phyloP scores from a whole-genome alignment of 2,113 vertebrate genomes.

The Brachypteracias leptosomus region DNA sequence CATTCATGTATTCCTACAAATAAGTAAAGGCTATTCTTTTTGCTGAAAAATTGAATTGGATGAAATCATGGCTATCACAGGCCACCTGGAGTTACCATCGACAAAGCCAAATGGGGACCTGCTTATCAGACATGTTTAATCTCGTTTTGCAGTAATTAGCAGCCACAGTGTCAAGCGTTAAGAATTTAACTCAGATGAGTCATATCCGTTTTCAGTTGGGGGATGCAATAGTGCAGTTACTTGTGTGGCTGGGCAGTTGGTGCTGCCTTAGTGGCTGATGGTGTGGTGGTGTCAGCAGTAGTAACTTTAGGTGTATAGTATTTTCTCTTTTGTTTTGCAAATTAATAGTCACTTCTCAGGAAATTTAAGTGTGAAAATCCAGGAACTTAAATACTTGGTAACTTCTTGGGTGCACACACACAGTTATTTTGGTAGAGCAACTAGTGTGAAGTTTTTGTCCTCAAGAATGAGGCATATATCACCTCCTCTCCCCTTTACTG shows the following conservation, averaged over 20 bases:
- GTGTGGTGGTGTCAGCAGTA: neutral
- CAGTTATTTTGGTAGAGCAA: neutral
- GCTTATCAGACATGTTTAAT: conserved; percentile 54
- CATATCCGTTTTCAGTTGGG: conserved; percentile 59
- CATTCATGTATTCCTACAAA: neutral
- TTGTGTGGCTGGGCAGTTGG: neutral
- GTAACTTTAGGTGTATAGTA: neutral
- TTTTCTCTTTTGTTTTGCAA: neutral
- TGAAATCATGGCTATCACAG: neutral
- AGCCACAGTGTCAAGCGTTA: conserved; percentile 33
- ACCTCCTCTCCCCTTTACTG: neutral
- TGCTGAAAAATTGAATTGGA: neutral
- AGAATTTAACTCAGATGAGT: conserved; percentile 56
- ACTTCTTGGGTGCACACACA: rapidly evolving
- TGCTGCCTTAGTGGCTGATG: neutral
- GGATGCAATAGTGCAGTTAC: conserved; percentile 4
- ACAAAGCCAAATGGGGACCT: neutral
- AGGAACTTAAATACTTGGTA: neutral
- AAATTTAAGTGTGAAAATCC: neutral
- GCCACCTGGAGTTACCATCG: neutral
- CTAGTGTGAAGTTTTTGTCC: neutral
- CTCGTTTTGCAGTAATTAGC: conserved; percentile 51
- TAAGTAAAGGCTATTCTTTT: neutral
- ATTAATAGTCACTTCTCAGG: neutral
- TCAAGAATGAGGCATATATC: neutral